Base-by-base conservation (phyloP, 2,113 vertebrate species). In the Capricornis sumatraensis region DNA sequence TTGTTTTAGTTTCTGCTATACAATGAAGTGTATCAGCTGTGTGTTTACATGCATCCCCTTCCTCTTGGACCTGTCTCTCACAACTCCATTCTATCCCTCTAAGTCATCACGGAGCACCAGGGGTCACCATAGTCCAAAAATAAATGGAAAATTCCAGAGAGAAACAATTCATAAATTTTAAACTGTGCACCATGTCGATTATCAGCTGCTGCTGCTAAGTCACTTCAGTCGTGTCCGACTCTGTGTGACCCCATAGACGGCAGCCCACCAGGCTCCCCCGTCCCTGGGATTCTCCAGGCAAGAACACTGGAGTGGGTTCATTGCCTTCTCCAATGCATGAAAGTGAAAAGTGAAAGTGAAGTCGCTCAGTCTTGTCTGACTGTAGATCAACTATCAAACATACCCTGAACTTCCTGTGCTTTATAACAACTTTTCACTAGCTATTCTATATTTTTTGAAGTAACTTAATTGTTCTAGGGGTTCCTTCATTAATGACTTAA, bases 281-380 rank as follows among this genome's bases (percentile, higher is more conserved):
- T 71, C 17, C 8, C 17, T 36, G n/a, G n/a, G 8, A 71, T 71
- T 71, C 9, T 21, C n/a, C n/a, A 71, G 64, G 0, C 64, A 71
- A 71, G 64, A 36, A 36, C n/a, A 71, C 17, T 21, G 64, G n/a
- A 71, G 17, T 21, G n/a, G n/a, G 17, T 36, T 71, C 64, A 36
- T 36, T 36, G 5, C 64, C 64, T 67, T 67, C 17, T 67, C 9
- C n/a, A 36, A 6, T 11, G n/a, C 64, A 1, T 36, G n/a, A 36
- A 71, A 71, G 17, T 21, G 64, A 67, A 67, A 36, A 11, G 17
- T 67, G 33, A 67, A 67, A 67, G n/a, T 11, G n/a, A 36, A 71
- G 17, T 36, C 0, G 0, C 2, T 71, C n/a, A 71, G 17, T 36
- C 4, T 0, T 71, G n/a, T 71, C n/a, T 0, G 0, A 11, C 17